Evolutionary conservation across 2,113 vertebrate genomes (phyloP), one percentile per base, ranked within the genome.

Genomic region (Mungos mungo): DNA sequence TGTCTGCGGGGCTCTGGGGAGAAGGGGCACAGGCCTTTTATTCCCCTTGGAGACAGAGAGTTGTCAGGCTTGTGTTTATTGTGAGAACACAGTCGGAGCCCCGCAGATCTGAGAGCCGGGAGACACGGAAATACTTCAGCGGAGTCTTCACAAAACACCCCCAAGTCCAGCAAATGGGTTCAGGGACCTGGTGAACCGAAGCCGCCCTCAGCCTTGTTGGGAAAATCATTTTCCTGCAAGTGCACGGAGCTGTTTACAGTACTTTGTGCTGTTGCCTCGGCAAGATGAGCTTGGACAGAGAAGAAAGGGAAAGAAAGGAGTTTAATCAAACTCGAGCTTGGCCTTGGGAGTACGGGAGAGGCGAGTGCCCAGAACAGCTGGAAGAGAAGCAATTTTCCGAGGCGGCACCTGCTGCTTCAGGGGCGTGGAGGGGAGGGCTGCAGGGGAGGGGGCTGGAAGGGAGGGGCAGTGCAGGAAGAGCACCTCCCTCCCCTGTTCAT

Each of bases 341-440:
- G 88, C 65, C 91, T 63, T 19, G 97, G 88, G 71, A 4, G 14
- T 1, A 19, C 47, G 76, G 12, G 38, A 18, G 9, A 74, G 41
- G 50, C 12, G 14, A 1, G 54, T 0, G 0, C 16, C 11, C 5
- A 33, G 10, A 21, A 31, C 4, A 41, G 54, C 83, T 57, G 79
- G 60, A 0, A 0, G 50, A 1, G 35, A 92, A 23, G 2, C 52
- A 7, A 2, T 83, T 18, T 35, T 8, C 12, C 0, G 0, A 33
- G 60, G 76, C 3, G 0, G 6, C 31, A 0, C 1, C 2, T 8
- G 41, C 2, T 3, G 3, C n/a, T 31, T 35, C 9, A 1, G 45
- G 76, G 76, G 45, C 4, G 0, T 47, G 10, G 76, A 45, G 76
- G 4, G 29, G 60, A 33, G 14, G 31, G 52, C 18, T 35, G 35